Conservation (phyloP, 1,140 invertebrate species). For the Dendrolimus punctatus region DNA sequence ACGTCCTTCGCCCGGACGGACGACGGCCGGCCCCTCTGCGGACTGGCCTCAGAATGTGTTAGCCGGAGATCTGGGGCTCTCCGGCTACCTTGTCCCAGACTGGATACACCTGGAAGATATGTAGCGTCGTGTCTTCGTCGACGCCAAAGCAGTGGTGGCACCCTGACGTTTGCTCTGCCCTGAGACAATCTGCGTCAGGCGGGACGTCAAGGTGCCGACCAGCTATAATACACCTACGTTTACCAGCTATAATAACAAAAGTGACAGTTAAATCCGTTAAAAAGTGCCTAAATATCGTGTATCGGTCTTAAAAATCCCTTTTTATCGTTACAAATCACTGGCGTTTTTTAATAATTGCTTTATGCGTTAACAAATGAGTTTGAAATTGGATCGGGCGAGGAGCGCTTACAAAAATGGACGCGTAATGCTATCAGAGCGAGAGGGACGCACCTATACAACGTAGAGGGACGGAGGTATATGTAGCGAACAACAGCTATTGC, state of each 20-base stretch:
- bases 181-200: too few species aligned
- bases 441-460: slow-evolving; percentile 21
- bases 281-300: slow-evolving; percentile 14
- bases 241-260: neutral
- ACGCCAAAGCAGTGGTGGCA: too few species aligned
- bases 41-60: too few species aligned
- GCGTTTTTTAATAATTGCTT: slow-evolving; percentile 71
- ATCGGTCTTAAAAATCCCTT: slow-evolving; percentile 37
- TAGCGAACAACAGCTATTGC: neutral
- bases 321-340: slow-evolving; percentile 50
- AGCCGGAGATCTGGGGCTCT: too few species aligned
- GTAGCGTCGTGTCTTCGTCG: too few species aligned
- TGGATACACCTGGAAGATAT: too few species aligned
- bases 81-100: too few species aligned
- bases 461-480: slow-evolving; percentile 17
- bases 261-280: slow-evolving; percentile 1
- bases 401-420: slow-evolving; percentile 69
- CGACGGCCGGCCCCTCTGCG: too few species aligned
- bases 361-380: slow-evolving; percentile 69
- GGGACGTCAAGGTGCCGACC: too few species aligned
- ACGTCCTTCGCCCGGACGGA: too few species aligned
- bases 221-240: too few species aligned
- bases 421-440: slow-evolving; percentile 60
- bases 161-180: too few species aligned
- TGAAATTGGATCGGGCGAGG: slow-evolving; percentile 67